These are phyloP conservation scores for Centropus bengalensis DNA, from an alignment of 2,113 vertebrate species.

Conservation along the genomic window DNA sequence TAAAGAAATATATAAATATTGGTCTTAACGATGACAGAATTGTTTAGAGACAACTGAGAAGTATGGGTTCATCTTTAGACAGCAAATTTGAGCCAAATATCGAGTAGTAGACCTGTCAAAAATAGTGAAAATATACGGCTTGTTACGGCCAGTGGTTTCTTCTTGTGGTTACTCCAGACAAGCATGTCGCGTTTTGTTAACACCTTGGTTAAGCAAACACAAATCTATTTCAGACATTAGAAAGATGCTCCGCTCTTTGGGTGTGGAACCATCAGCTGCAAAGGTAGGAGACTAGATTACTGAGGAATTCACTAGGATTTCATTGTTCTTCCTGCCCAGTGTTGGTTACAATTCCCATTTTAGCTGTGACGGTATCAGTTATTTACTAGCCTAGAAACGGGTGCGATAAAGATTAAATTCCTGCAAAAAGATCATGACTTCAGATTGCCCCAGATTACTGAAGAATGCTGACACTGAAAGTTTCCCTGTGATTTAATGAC, in stretches of 20 bases:
- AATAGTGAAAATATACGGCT: accelerated
- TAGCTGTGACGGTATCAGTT: background rate
- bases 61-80: background rate
- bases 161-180: accelerated
- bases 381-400: background rate
- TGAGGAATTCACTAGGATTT: background rate
- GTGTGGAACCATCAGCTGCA: background rate
- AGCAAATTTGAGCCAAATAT: background rate
- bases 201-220: background rate
- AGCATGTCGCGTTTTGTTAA: accelerated
- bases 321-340: background rate
- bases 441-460: background rate
- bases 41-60: background rate
- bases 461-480: background rate
- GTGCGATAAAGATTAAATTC: background rate
- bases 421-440: background rate
- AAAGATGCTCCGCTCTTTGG: background rate
- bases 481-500: background rate
- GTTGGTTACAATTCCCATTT: background rate
- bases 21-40: background rate
- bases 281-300: background rate
- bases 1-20: background rate
- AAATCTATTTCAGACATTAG: background rate
- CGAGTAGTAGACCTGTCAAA: background rate
- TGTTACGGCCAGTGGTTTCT: background rate